phyloP scores from a whole-genome alignment of 2,888 invertebrate species.

The Microplitis manilae region DNA sequence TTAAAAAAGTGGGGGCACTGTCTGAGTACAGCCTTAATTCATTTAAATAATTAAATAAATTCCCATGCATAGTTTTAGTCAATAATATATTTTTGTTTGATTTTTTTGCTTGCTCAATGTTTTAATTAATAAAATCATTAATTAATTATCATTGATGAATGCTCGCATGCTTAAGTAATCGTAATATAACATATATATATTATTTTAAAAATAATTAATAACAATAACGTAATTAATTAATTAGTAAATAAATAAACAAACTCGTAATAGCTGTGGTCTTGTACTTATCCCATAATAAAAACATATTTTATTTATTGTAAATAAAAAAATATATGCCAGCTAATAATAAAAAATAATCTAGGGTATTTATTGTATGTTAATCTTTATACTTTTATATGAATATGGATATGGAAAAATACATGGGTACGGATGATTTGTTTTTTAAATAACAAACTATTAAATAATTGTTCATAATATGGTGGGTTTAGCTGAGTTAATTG shows the following conservation, averaged over 20 bases:
- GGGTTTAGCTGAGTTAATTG: background rate
- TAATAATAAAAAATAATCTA: background rate
- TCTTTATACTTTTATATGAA: background rate
- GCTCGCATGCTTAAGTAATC: no score
- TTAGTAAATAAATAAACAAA: constrained; percentile 26
- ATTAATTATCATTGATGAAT: no score
- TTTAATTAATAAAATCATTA: no score
- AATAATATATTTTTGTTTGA: no score
- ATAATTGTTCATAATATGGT: background rate
- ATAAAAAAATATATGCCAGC: background rate
- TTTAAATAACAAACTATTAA: background rate
- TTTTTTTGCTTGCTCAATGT: no score
- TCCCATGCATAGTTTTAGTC: no score
- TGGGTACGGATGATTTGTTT: background rate
- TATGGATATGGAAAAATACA: background rate
- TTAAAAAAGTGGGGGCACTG: no score
- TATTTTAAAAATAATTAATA: background rate
- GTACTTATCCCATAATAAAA: constrained; percentile 53
- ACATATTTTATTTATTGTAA: background rate
- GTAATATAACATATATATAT: background rate
- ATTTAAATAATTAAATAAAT: no score
- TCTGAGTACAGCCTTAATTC: no score
- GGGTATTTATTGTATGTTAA: background rate
- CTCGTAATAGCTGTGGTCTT: constrained; percentile 38
- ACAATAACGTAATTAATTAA: background rate